A percentile compares a stretch with the other conserved stretches of the same genome.
Conservation (phyloP, 2,888 invertebrate genomes). For the Oithona nana region DNA sequence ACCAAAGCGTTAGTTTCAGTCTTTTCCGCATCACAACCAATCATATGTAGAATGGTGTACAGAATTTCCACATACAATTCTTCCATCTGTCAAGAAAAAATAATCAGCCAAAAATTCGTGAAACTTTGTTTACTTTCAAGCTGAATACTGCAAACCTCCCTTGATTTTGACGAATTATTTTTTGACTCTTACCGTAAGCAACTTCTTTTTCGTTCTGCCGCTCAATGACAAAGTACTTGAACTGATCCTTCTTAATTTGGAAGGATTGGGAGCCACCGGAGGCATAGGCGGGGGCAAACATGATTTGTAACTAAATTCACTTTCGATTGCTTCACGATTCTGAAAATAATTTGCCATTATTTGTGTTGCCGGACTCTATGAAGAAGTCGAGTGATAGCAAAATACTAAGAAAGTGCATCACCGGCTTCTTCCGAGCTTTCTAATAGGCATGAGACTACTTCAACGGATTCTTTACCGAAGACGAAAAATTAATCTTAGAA, state of each 20-base stretch:
- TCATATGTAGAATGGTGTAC: slow-evolving; percentile 62
- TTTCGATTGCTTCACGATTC: background rate
- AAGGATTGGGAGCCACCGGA: background rate
- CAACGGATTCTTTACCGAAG: no score
- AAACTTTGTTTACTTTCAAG: background rate
- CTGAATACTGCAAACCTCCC: background rate
- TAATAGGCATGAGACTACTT: no score
- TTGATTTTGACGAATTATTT: background rate
- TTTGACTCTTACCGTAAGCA: background rate
- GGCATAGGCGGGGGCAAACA: slow-evolving; percentile 2
- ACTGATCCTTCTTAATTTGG: slow-evolving; percentile 3
- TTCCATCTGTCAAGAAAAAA: slow-evolving; percentile 47
- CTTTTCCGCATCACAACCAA: slow-evolving; percentile 47
- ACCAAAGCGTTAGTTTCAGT: background rate
- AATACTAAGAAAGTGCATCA: no score
- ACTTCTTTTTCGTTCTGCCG: slow-evolving; percentile 5
- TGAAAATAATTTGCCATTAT: background rate
- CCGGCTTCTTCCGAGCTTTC: no score
- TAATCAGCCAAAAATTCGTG: background rate
- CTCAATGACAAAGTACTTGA: slow-evolving; percentile 11
- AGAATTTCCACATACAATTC: slow-evolving; percentile 65
- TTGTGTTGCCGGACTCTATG: background rate
- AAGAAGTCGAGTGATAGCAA: no score
- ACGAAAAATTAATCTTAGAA: background rate
- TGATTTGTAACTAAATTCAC: background rate